A percentile compares a stretch with the other conserved stretches of the same genome.
These are phyloP conservation scores for Natator depressus DNA, from an alignment of 2,113 vertebrate species.

Conservation along the genomic window DNA sequence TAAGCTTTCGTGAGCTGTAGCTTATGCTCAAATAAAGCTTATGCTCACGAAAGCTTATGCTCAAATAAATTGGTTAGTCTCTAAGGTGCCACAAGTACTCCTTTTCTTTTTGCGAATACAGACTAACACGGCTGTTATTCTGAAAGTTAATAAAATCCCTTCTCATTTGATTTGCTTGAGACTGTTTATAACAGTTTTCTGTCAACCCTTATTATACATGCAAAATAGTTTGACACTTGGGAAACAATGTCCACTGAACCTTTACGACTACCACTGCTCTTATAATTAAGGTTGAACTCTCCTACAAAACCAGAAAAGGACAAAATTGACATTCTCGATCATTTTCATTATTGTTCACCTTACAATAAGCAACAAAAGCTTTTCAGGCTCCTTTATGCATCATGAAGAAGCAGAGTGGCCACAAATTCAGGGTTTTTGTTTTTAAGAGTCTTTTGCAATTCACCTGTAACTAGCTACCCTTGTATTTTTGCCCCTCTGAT, in stretches of 20 bases:
- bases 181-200: background rate
- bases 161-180: background rate
- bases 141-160: background rate
- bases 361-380: background rate
- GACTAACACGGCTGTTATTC: too few species aligned
- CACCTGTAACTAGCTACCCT: fast-evolving
- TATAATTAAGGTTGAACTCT: background rate
- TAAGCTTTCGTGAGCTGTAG: too few species aligned
- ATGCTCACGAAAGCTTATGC: too few species aligned
- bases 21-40: too few species aligned
- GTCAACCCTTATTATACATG: background rate
- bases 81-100: too few species aligned
- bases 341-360: background rate
- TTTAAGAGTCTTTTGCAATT: background rate
- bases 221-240: background rate
- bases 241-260: background rate
- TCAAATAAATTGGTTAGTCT: too few species aligned
- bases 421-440: background rate
- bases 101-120: too few species aligned
- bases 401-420: background rate
- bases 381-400: background rate
- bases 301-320: background rate
- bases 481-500: fast-evolving
- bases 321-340: background rate
- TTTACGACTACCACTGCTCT: background rate